Base-by-base conservation (phyloP, 1,140 invertebrate genomes). In the Eueides isabella region DNA sequence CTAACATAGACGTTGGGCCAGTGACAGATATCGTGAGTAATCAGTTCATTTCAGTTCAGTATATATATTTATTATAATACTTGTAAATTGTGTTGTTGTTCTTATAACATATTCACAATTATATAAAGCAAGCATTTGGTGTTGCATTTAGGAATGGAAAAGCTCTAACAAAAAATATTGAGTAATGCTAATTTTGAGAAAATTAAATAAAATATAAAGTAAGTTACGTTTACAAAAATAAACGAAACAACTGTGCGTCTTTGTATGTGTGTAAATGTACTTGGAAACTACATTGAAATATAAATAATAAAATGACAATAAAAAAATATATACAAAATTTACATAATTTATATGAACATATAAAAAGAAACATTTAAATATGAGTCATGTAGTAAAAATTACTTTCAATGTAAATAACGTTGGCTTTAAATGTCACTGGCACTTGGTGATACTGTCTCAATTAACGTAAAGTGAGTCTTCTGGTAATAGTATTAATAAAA, bases 1-100 rank as follows among this genome's bases (percentile, higher is more conserved):
- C 89, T 67, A 78, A 79, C 2, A 84, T 88, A n/a, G 89, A 92
- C 31, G 76, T 87, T 14, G 89, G 91, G n/a, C 75, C 75, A 26
- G 77, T 79, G 16, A 72, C 78, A 1, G 85, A 85, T 35, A 69
- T 80, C 74, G 89, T 91, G 76, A 91, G 89, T 84, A 44, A 26
- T 63, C 2, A 11, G 1, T 19, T 63, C 28, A 14, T 61, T 61
- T 6, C 5, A 38, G 5, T 44, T 7, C 7, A 31, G 7, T 19
- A 44, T 44, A 44, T 7, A 44, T 9, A 44, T 19, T 7, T 44
- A 44, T n/a, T 19, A 31, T 31, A 44, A n/a, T 44, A 44, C 7
- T 23, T 26, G 26, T 55, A 23, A 19, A 55, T 11, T 11, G 23
- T 55, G 48, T 26, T 55, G 48, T 11, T 7, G 0, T 55, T 23